Percentiles rank a stretch among this genome's conserved stretches.
These are phyloP conservation scores for Psophia crepitans DNA, from an alignment of 2,113 vertebrate species.

Conservation along the genomic window DNA sequence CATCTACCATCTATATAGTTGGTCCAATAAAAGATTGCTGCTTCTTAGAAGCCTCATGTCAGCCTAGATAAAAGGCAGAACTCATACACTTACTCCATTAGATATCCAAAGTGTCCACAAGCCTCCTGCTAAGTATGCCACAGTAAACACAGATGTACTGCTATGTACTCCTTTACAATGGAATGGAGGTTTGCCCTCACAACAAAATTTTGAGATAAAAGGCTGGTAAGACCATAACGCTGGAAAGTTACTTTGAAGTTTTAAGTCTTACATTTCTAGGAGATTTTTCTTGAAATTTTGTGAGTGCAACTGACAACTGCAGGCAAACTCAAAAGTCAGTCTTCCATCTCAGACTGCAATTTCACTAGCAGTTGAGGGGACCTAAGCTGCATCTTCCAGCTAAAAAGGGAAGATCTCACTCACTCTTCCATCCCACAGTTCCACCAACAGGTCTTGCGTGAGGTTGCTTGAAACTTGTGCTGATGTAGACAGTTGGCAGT, in stretches of 20 bases:
- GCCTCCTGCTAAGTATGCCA: neutral
- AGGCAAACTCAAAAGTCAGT: neutral
- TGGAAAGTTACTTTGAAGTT: neutral
- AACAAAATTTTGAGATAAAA: neutral
- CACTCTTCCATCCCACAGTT: neutral
- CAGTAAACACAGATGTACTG: neutral
- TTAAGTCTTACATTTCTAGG: neutral
- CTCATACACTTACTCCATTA: neutral
- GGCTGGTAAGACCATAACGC: neutral
- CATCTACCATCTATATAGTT: neutral
- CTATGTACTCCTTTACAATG: neutral
- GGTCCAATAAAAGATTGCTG: neutral
- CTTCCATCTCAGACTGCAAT: neutral
- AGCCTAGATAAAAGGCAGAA: neutral
- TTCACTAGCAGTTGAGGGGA: neutral
- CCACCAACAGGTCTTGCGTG: neutral
- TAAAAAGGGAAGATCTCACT: neutral
- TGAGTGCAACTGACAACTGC: neutral
- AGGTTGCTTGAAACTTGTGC: neutral
- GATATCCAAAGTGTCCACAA: neutral
- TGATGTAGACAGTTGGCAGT: neutral
- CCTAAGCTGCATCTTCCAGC: neutral
- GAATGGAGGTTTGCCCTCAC: neutral
- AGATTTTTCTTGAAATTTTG: neutral
- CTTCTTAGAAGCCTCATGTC: neutral